A percentile compares a stretch with the other conserved stretches of the same genome.
These are phyloP conservation scores for Phrynocephalus guinanensis DNA, from an alignment of 2,797 vertebrate species.

Conservation along the genomic window DNA sequence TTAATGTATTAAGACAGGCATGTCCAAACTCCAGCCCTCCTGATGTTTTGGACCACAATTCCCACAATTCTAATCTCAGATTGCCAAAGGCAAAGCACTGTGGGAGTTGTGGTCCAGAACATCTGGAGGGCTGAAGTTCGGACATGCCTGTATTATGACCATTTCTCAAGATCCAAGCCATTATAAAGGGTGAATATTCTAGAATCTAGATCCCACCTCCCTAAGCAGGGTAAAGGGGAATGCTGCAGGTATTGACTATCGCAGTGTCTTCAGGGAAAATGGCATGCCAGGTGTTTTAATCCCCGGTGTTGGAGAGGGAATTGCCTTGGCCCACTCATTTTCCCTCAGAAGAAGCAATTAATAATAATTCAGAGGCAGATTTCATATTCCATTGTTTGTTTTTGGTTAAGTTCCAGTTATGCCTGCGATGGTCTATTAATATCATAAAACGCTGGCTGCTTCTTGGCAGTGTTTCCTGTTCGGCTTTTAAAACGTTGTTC, in stretches of 20 bases:
- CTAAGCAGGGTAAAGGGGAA: not conserved
- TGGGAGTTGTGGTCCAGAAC: no score
- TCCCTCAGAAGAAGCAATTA: not conserved
- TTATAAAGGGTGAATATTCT: not conserved
- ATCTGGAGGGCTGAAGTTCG: no score
- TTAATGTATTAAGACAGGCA: not conserved
- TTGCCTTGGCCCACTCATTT: not conserved
- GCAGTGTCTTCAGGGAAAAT: not conserved
- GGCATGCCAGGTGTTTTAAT: not conserved
- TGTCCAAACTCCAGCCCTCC: no score
- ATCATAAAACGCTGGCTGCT: not conserved
- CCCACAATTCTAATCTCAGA: no score
- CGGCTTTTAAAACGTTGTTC: not conserved
- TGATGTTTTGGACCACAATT: no score
- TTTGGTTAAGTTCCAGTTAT: not conserved
- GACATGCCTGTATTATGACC: not conserved
- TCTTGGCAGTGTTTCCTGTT: not conserved
- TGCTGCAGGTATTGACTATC: not conserved
- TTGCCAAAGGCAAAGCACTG: no score
- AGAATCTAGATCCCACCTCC: not conserved
- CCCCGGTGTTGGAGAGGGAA: not conserved
- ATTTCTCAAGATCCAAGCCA: not conserved
- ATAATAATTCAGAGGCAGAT: not conserved
- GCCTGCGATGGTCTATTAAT: no score
- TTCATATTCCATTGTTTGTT: not conserved